Base-by-base conservation (phyloP, 2,888 invertebrate species). In the Volucella zonaria region DNA sequence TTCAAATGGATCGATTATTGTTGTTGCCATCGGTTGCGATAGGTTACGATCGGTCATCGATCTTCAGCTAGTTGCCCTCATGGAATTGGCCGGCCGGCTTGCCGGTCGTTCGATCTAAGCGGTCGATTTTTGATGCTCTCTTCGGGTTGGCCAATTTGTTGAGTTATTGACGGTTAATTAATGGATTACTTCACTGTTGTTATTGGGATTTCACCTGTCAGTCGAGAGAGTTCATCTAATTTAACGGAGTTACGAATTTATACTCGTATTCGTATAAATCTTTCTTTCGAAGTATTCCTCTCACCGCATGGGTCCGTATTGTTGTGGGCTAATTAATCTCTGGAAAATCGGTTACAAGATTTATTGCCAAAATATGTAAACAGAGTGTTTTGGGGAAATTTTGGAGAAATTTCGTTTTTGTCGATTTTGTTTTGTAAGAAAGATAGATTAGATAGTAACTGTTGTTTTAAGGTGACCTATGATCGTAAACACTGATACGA, bases 41-140 rank as follows among this genome's bases (percentile, higher is more conserved):
- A 43, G 67, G 10, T 52, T 73, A 62, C 85, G 67, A 81, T 81
- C 85, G 85, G 85, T 85, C 85, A 85, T 73, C 85, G 85, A 80
- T 81, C 85, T 81, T 77, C 67, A n/a, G 23, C 15, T 40, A 58
- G 79, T 38, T 31, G 58, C 64, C 45, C 56, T 66, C 75, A 77
- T 73, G 56, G 78, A 76, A 76, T 62, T 70, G 40, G 15, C n/a
- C 11, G 38, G 12, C 54, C n/a, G 23, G 61, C 23, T 51, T 54
- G 56, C 47, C 62, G 42, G 12, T 49, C 9, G 18, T 11, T 18
- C 51, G 11, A 1, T n/a, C 47, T n/a, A n/a, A 43, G 47, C 15
- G 61, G 67, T 58, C 40, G 61, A 23, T 42, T 56, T 71, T 73
- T 73, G 49, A 56, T 66, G 61, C 6, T 67, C 64, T 61, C 58